Evolutionary conservation across 2,888 invertebrate species (phyloP).

Genomic region (Mongoloraphidia duomilia): DNA sequence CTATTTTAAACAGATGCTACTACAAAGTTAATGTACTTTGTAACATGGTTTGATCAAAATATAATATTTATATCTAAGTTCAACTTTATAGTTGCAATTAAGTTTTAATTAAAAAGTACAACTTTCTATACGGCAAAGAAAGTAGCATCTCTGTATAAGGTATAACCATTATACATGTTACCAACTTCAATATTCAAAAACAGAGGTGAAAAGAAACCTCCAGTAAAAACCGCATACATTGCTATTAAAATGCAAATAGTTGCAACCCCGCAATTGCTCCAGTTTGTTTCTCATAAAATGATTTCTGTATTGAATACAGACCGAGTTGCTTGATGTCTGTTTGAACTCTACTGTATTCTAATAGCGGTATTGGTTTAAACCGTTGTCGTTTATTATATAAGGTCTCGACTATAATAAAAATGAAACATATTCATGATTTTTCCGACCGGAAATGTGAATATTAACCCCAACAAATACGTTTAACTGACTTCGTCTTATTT

Average conservation of each 20-base stretch:
- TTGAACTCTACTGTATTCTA: slow-evolving; percentile 11
- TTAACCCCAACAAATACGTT: slow-evolving; percentile 19
- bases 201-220: slow-evolving; percentile 22
- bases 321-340: slow-evolving; percentile 1
- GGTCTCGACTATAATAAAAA: slow-evolving; percentile 28
- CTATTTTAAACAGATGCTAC: too few species aligned
- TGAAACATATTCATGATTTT: slow-evolving; percentile 35
- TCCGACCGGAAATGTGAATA: slow-evolving; percentile 28
- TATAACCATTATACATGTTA: too few species aligned
- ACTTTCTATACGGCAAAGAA: too few species aligned
- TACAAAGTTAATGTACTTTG: too few species aligned
- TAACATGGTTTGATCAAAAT: too few species aligned
- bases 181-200: slow-evolving; percentile 18
- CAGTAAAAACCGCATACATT: too few species aligned
- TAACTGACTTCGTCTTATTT: neutral
- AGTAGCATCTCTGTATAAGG: too few species aligned
- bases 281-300: too few species aligned
- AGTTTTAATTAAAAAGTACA: too few species aligned
- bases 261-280: slow-evolving; percentile 16
- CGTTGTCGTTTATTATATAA: slow-evolving; percentile 28
- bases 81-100: too few species aligned
- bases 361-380: slow-evolving; percentile 18
- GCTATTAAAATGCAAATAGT: slow-evolving; percentile 35
- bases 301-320: neutral
- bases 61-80: too few species aligned